These are phyloP conservation scores for Melangyna quadrimaculata DNA, from an alignment of 2,888 invertebrate genomes.

Conservation along the genomic window DNA sequence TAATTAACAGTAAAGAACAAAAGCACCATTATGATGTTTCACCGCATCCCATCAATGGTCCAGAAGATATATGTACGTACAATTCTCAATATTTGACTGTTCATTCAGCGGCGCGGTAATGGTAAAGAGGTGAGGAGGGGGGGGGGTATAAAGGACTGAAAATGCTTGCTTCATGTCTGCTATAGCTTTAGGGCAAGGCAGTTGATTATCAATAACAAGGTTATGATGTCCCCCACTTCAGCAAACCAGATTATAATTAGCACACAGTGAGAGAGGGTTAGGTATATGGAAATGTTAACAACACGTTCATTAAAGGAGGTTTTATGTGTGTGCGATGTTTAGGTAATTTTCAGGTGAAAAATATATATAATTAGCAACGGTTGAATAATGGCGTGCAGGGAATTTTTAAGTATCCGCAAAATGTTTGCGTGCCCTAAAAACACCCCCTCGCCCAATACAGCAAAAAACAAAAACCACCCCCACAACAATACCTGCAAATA, in stretches of 20 bases:
- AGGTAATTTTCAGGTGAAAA: constrained; percentile 9
- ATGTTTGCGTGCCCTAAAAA: background rate
- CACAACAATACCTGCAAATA: background rate
- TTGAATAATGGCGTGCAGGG: constrained; percentile 20
- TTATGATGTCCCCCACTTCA: background rate
- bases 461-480: background rate
- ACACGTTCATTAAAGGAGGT: constrained; percentile 31
- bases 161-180: background rate
- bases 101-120: constrained; percentile 4
- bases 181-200: background rate
- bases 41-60: constrained; percentile 23
- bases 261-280: background rate
- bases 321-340: background rate
- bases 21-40: constrained; percentile 14
- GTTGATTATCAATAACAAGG: constrained; percentile 22
- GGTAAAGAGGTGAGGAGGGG: too few relatives aligned
- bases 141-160: background rate
- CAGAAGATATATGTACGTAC: constrained; percentile 27
- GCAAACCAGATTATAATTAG: background rate
- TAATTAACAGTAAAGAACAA: constrained; percentile 59
- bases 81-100: constrained; percentile 52
- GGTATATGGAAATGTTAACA: constrained; percentile 27
- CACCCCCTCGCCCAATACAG: background rate
- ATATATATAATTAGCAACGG: constrained; percentile 31
- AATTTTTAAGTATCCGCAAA: constrained; percentile 37